Evolutionary conservation across 2,113 vertebrate genomes (phyloP), one percentile per base, ranked within the genome.

Genomic region (Nycticryphes semicollaris): DNA sequence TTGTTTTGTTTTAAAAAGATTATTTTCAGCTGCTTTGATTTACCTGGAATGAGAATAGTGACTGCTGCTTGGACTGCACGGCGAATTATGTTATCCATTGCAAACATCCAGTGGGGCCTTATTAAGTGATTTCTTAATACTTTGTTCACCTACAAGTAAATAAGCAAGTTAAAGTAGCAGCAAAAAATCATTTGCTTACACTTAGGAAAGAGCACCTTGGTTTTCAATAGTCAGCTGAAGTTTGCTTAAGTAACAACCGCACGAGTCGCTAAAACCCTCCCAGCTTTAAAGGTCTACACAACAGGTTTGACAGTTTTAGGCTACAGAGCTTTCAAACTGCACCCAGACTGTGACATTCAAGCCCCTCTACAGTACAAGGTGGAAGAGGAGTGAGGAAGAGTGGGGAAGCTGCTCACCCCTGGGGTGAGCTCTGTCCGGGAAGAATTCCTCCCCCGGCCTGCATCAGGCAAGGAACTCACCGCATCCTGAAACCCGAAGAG

Each of bases 401-500:
- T 2, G 24, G 9, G 7, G 64, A 78, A 64, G 48, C 43, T 78
- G 47, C 7, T 23, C 59, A 27, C 5, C 11, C 37, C 11, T 19
- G 31, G 12, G 13, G 30, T 59, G 9, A 80, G 50, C 16, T 90
- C 75, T 79, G 59, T 28, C 22, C 48, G 17, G 50, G 27, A 60
- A 76, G 20, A 91, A 77, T 41, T 72, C 15, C 35, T 85, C 16
- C 70, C 33, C 18, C 21, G n/a, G n/a, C 8, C 18, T 30, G 19
- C 6, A 6, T 7, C 20, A 56, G 33, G n/a, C 41, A 35, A 50
- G 30, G 30, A 63, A 98, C 98, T 98, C 95, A 99, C 99, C 3
- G 99, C 99, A 97, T 99, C 99, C 97, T 99, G 99, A 97, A 99
- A 99, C 75, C 99, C 99, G 78, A 99, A 99, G 63, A 99, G 97